phyloP scores from a whole-genome alignment of 2,888 invertebrate species.

The Anoplius nigerrimus region DNA sequence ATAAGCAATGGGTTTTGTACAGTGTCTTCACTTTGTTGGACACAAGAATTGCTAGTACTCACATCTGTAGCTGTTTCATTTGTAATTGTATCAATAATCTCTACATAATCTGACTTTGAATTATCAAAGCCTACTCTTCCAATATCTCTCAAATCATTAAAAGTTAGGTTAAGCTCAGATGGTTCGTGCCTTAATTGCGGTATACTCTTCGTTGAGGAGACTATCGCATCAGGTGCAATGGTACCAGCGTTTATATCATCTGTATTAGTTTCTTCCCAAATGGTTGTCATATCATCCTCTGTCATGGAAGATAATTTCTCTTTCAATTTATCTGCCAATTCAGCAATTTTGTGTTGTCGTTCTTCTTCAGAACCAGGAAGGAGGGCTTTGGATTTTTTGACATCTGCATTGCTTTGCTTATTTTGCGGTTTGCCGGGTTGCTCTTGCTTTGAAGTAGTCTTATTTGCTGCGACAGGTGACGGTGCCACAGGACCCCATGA shows the following conservation, averaged over 20 bases:
- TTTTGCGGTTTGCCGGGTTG: neutral
- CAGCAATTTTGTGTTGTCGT: conserved; percentile 66
- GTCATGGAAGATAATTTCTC: conserved; percentile 62
- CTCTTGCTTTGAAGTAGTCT: neutral
- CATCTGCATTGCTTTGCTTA: neutral
- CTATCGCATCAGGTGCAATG: neutral
- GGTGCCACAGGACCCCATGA: neutral
- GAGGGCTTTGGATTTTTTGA: conserved; percentile 28
- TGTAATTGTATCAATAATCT: too few relatives aligned
- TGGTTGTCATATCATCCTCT: conserved; percentile 57
- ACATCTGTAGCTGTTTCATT: too few relatives aligned
- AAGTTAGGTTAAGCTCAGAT: conserved; percentile 62
- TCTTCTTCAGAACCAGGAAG: conserved; percentile 70
- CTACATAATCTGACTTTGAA: conserved; percentile 13
- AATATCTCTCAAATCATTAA: conserved; percentile 66
- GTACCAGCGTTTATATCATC: too few relatives aligned
- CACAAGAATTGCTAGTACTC: too few relatives aligned
- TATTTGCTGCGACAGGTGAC: conserved; percentile 1
- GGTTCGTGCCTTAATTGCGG: conserved; percentile 63
- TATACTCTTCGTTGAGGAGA: conserved; percentile 41
- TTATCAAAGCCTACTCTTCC: conserved; percentile 63
- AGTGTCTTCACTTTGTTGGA: too few relatives aligned
- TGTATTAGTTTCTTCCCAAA: conserved; percentile 61
- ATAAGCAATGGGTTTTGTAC: too few relatives aligned
- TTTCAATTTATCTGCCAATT: conserved; percentile 68